These are phyloP conservation scores for Ellobius talpinus DNA, from an alignment of 2,113 vertebrate genomes.

Conservation along the genomic window DNA sequence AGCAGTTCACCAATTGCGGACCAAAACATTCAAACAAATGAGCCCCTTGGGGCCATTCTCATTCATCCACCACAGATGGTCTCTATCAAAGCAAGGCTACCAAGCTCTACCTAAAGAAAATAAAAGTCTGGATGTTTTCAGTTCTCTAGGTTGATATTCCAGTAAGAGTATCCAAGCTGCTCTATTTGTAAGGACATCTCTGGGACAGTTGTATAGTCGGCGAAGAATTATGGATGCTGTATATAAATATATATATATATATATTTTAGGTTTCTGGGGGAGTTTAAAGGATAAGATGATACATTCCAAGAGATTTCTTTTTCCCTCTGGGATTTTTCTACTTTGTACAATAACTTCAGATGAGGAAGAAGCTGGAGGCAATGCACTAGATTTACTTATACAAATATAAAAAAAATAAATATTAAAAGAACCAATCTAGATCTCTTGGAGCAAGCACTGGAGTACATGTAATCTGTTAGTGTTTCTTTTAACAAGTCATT, in stretches of 20 bases:
- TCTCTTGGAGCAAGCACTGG: not conserved
- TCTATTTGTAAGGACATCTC: not conserved
- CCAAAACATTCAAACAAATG: not conserved
- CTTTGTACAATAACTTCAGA: constrained; percentile 40
- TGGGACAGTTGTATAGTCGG: not conserved
- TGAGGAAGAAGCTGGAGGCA: not conserved
- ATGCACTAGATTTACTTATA: constrained; percentile 1
- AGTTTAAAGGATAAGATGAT: constrained; percentile 30
- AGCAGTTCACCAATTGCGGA: not conserved
- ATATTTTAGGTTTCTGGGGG: not conserved
- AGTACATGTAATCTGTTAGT: not conserved
- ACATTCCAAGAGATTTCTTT: not conserved
- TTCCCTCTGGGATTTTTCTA: not conserved
- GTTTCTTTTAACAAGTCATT: not conserved
- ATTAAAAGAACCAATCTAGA: not conserved
- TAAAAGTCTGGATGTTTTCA: not conserved
- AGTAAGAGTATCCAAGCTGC: not conserved
- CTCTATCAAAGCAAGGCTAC: not conserved
- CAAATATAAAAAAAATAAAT: not conserved
- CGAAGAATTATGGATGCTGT: not conserved
- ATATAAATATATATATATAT: too few relatives aligned
- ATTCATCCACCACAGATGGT: not conserved
- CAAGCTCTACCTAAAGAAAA: not conserved
- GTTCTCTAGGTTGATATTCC: not conserved
- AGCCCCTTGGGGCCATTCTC: not conserved